Conservation (phyloP, 2,113 vertebrate genomes). For the Ochotona princeps region DNA sequence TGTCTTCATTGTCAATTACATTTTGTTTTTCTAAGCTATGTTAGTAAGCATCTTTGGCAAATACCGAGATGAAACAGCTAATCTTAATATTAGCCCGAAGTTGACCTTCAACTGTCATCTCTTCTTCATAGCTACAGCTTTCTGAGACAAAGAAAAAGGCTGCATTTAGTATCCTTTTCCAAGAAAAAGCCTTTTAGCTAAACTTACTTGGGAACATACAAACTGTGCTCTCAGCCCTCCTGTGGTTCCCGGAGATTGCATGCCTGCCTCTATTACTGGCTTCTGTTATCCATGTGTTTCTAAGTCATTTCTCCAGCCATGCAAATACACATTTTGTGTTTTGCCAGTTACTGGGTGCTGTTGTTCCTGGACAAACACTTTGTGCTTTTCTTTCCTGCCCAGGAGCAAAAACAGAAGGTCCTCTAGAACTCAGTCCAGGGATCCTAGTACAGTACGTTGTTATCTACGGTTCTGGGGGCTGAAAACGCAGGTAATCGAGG, state of each 20-base stretch:
- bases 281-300: neutral
- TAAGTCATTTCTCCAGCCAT: neutral
- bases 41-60: slow-evolving; percentile 1
- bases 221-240: neutral
- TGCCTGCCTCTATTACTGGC: neutral
- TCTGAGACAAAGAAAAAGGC: slow-evolving; percentile 22
- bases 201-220: slow-evolving; percentile 27
- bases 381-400: neutral
- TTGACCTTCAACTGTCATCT: neutral
- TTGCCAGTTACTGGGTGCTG: neutral
- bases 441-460: neutral
- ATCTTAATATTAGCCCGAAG: neutral
- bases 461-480: neutral
- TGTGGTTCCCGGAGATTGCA: neutral
- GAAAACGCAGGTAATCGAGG: neutral
- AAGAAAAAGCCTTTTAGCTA: neutral
- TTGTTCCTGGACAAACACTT: slow-evolving; percentile 40
- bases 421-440: neutral
- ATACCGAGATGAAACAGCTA: neutral
- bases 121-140: neutral
- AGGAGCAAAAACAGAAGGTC: neutral
- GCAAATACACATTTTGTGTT: slow-evolving; percentile 1
- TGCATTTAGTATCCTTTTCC: neutral
- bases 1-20: neutral
- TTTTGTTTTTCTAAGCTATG: slow-evolving; percentile 19